A percentile compares a stretch with the other conserved stretches of the same genome.
phyloP scores from a whole-genome alignment of 2,797 vertebrate genomes.

The Miichthys miiuy region DNA sequence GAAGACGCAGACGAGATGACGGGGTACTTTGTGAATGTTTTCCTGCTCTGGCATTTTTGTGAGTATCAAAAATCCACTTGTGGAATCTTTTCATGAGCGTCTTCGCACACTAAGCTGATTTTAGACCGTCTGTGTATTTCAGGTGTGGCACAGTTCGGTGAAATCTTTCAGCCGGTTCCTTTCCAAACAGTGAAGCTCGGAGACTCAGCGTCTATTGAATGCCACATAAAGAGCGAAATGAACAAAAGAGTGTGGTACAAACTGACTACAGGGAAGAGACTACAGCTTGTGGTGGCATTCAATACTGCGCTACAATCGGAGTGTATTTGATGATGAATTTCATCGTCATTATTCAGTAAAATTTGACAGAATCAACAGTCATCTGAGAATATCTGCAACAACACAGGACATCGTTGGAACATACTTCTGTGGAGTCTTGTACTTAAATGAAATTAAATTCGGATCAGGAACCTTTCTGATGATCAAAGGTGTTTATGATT shows the following conservation, averaged over 20 bases:
- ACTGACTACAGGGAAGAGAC: conserved; percentile 8
- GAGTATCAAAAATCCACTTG: conserved; percentile 21
- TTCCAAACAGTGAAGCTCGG: conserved; percentile 21
- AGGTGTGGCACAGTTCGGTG: conserved; percentile 8
- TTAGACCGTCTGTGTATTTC: conserved; percentile 3
- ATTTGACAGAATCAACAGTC: not conserved
- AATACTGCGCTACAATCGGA: fast-evolving
- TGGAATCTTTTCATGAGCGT: not conserved
- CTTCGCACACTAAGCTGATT: not conserved
- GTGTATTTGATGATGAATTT: not conserved
- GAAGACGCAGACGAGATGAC: conserved; percentile 20
- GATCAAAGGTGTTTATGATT: conserved; percentile 6
- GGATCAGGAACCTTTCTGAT: conserved; percentile 39
- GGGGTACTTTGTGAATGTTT: not conserved
- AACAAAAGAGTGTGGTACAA: conserved; percentile 34
- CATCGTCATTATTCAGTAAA: not conserved
- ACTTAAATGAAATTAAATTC: conserved; percentile 15
- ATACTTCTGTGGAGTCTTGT: conserved; percentile 52
- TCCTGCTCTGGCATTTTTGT: conserved; percentile 29
- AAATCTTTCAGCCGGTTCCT: conserved; percentile 40
- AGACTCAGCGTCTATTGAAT: conserved; percentile 26
- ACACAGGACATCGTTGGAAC: conserved; percentile 38
- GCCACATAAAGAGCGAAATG: conserved; percentile 7
- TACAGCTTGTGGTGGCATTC: conserved; percentile 12
- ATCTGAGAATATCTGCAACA: conserved; percentile 31